Percentiles rank a stretch among this genome's conserved stretches.
phyloP scores from a whole-genome alignment of 2,888 invertebrate genomes.

The Proisotoma minuta region DNA sequence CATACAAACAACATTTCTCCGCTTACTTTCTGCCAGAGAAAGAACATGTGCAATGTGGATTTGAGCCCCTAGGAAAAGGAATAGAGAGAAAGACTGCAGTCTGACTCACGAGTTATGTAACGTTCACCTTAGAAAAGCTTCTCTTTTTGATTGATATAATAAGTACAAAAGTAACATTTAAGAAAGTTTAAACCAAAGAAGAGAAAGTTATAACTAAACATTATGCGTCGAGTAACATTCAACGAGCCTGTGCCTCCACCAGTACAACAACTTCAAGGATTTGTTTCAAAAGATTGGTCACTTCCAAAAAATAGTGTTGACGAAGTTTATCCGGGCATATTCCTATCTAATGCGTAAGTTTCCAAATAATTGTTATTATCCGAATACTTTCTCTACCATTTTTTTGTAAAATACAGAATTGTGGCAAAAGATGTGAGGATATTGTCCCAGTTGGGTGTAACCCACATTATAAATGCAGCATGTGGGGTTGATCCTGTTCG shows the following conservation, averaged over 20 bases:
- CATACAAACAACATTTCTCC: too few species aligned
- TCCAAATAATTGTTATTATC: not conserved
- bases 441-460: constrained; percentile 51
- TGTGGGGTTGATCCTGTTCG: constrained; percentile 48
- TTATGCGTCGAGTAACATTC: not conserved
- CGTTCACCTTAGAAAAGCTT: not conserved
- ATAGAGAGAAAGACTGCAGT: too few species aligned
- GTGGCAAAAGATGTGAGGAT: constrained; percentile 51
- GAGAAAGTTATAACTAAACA: not conserved
- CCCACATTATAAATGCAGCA: constrained; percentile 54
- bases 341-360: constrained; percentile 53
- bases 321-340: constrained; percentile 53
- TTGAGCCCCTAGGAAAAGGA: too few species aligned
- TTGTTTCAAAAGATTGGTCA: constrained; percentile 48
- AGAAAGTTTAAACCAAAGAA: not conserved
- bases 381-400: constrained; percentile 4
- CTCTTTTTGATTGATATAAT: too few species aligned
- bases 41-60: too few species aligned
- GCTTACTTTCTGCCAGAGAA: too few species aligned
- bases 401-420: constrained; percentile 48
- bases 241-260: not conserved
- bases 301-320: constrained; percentile 51
- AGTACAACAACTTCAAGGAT: constrained; percentile 25
- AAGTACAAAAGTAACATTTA: too few species aligned
- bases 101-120: not conserved